phyloP scores from a whole-genome alignment of 1,140 invertebrate species.

The Drosophila persimilis region DNA sequence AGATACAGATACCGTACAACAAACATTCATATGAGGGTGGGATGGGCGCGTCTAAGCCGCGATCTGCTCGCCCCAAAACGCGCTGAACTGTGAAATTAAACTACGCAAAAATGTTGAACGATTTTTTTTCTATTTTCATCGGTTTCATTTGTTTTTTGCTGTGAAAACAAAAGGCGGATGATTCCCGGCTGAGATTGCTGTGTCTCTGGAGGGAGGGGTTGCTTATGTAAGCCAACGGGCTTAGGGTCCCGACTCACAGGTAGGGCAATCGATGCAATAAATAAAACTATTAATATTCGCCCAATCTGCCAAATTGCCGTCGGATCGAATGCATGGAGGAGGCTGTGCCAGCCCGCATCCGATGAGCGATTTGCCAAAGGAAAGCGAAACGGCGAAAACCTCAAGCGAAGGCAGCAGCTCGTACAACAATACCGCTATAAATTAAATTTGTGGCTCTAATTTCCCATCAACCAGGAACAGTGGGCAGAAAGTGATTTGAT shows the following conservation, averaged over 20 bases:
- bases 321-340: slow-evolving; percentile 34
- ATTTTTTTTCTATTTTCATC: slow-evolving; percentile 17
- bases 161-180: slow-evolving; percentile 39
- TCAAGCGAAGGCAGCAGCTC: slow-evolving; percentile 13
- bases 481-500: background rate
- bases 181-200: slow-evolving; percentile 29
- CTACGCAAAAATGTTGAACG: slow-evolving; percentile 46
- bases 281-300: slow-evolving; percentile 32
- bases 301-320: slow-evolving; percentile 30
- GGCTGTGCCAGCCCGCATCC: slow-evolving; percentile 25
- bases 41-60: slow-evolving; percentile 70
- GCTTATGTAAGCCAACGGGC: slow-evolving; percentile 34
- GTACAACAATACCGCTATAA: slow-evolving; percentile 18
- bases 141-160: background rate
- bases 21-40: slow-evolving; percentile 37
- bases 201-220: background rate
- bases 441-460: slow-evolving; percentile 45
- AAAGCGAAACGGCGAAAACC: slow-evolving; percentile 27
- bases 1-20: slow-evolving; percentile 4
- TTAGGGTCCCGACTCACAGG: slow-evolving; percentile 32
- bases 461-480: slow-evolving; percentile 16
- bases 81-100: slow-evolving; percentile 80
- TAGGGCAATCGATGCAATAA: slow-evolving; percentile 19
- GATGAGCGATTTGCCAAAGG: slow-evolving; percentile 19
- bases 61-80: slow-evolving; percentile 53